Evolutionary conservation across 2,113 vertebrate genomes (phyloP), one percentile per base, ranked within the genome.

Genomic region (Macquaria australasica): DNA sequence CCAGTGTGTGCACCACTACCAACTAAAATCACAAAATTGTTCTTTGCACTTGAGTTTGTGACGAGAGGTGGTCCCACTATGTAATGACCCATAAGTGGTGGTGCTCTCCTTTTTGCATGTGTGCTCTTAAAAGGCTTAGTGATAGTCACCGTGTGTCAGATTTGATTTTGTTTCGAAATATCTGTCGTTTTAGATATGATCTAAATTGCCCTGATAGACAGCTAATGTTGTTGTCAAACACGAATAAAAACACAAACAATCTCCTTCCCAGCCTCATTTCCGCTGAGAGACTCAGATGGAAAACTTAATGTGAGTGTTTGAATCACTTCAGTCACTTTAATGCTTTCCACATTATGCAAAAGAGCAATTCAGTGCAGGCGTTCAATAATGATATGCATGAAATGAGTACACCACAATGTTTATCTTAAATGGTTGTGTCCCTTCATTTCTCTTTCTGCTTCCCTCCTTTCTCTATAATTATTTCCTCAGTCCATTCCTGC

Each of bases 331-430:
- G 45, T 18, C 9, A 41, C 66, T 85, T 79, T 74, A 75, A 78
- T 83, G 72, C 37, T 58, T 31, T 14, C n/a, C n/a, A n/a, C 55
- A 83, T 81, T 86, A 79, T 81, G 71, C 20, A 73, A 87, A 86
- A 75, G 25, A 82, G 50, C 28, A 31, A 79, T 48, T 77, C 73
- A 5, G 43, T 59, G 58, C 58, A 28, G 34, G 5, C 8, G 1
- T 43, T 39, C 62, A 64, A 56, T n/a, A 20, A 4, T 79, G 15
- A 85, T 53, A 51, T 37, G 48, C 45, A 60, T 83, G 31, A 69
- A 85, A 78, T 69, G 14, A 59, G 43, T 50, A 28, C 18, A 66
- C 37, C 31, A 21, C 21, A 51, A 7, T 73, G 45, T 73, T 77
- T 81, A 50, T 63, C 8, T 23, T 28, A 45, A 63, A 59, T 51